Base-by-base conservation (phyloP, 1,140 invertebrate species). In the Drosophila oshimai region DNA sequence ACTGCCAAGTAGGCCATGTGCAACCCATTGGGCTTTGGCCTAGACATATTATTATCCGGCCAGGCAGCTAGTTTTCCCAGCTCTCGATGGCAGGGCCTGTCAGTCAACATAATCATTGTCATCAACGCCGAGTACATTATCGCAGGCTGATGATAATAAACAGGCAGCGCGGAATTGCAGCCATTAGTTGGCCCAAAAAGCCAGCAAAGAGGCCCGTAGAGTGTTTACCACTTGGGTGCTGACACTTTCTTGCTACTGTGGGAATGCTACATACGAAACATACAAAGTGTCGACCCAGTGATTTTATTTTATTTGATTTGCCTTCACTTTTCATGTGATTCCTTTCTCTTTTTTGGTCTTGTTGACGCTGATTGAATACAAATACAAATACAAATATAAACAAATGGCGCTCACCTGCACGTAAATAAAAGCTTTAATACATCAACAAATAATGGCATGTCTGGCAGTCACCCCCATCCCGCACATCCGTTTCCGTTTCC, bases 281-380 rank as follows among this genome's bases (percentile, higher is more conserved):
- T 18, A 46, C 17, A 39, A 41, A 10, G 36, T 20, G 26, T 20
- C 44, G 34, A 41, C 42, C 18, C 42, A 55, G 57, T 74, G 58
- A 81, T 77, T 81, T 81, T 51, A 76, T 81, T 81, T 81, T 60
- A 77, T 76, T 76, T 76, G 73, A 86, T 84, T 84, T 71, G 70
- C 75, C 58, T 75, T 65, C 73, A 83, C 60, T 73, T 80, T 79
- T 73, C 47, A 68, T 75, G 61, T 77, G 36, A 65, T 73, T 73
- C 58, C 28, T 41, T 37, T 57, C 31, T 18, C 45, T 13, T 33
- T 26, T 26, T 34, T 51, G 54, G 70, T 68, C 51, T 71, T 71
- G 68, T 80, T 80, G 80, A 86, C 80, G 80, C 80, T 84, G 80
- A 84, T 84, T 84, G 80, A 84, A 84, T 84, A 84, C 80, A 81